Conservation (phyloP, 1,140 invertebrate genomes). For the Apolygus lucorum region DNA sequence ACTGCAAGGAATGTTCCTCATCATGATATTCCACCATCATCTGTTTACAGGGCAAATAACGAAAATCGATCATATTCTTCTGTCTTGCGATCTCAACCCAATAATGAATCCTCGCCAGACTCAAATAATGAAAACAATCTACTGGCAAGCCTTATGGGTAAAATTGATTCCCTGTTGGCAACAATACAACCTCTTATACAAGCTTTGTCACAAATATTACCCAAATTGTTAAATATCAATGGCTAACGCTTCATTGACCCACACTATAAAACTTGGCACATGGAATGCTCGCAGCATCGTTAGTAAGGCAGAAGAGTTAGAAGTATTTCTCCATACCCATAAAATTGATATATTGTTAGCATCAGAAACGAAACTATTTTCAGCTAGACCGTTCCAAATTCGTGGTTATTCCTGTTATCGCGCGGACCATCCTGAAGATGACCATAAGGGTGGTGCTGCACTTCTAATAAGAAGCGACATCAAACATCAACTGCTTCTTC, state of each 20-base stretch:
- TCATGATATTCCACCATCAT: background rate
- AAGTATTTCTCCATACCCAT: slow-evolving; percentile 9
- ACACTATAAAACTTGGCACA: slow-evolving; percentile 3
- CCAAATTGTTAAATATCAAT: slow-evolving; percentile 16
- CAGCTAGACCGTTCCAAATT: too few relatives aligned
- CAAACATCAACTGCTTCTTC: slow-evolving; percentile 14
- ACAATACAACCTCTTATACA: slow-evolving; percentile 3
- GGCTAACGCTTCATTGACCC: background rate
- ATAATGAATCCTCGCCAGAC: background rate
- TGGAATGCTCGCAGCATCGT: slow-evolving; percentile 16
- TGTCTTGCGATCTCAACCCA: background rate
- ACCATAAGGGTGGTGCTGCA: slow-evolving; percentile 6
- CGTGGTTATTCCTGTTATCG: slow-evolving; percentile 1
- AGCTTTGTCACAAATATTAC: slow-evolving; percentile 12
- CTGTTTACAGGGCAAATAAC: background rate
- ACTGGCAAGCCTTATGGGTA: slow-evolving; percentile 1
- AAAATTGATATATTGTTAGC: slow-evolving; percentile 14
- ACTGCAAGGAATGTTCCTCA: background rate
- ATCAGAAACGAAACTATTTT: slow-evolving; percentile 12
- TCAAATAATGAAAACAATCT: background rate
- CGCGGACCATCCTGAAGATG: slow-evolving; percentile 8
- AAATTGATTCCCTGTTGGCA: slow-evolving; percentile 12
- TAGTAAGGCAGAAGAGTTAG: background rate
- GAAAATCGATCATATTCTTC: background rate
- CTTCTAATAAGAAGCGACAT: slow-evolving; percentile 15